Evolutionary conservation across 2,888 invertebrate species (phyloP).

Genomic region (Scotopteryx bipunctaria): DNA sequence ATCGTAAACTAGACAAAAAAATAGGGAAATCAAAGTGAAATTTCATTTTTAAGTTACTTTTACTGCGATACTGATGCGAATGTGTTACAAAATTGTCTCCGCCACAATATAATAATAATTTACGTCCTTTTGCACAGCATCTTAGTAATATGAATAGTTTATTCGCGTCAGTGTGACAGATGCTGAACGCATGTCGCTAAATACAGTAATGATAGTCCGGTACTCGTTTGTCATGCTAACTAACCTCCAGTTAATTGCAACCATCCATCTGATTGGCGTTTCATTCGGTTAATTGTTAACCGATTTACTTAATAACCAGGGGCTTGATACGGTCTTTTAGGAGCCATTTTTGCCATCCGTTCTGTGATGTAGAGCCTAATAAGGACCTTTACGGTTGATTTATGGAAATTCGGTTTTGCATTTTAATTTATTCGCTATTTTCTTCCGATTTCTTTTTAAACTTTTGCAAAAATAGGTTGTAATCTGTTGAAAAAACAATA

Average conservation of each 20-base stretch:
- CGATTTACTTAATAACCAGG: constrained; percentile 57
- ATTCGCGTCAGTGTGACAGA: background rate
- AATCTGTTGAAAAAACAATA: no score
- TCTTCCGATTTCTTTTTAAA: background rate
- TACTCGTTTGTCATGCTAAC: constrained; percentile 66
- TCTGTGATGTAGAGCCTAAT: constrained; percentile 19
- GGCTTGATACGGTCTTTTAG: constrained; percentile 34
- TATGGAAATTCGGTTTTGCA: constrained; percentile 22
- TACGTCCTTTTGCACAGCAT: no score
- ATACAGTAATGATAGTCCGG: constrained; percentile 44
- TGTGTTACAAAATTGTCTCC: no score
- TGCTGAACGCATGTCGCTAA: background rate
- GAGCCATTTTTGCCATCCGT: constrained; percentile 30
- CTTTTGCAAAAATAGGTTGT: no score
- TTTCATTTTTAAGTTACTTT: no score
- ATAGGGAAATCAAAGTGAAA: no score
- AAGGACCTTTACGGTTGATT: constrained; percentile 23
- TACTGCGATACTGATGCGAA: no score
- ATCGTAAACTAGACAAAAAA: no score
- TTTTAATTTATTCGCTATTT: constrained; percentile 16
- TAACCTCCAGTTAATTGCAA: constrained; percentile 57
- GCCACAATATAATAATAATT: no score
- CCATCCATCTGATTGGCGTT: constrained; percentile 63
- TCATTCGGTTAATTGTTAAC: constrained; percentile 60
- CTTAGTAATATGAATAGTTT: background rate